A percentile compares a stretch with the other conserved stretches of the same genome.
Conservation (phyloP, 2,888 invertebrate species). For the Mythimna lalbum region DNA sequence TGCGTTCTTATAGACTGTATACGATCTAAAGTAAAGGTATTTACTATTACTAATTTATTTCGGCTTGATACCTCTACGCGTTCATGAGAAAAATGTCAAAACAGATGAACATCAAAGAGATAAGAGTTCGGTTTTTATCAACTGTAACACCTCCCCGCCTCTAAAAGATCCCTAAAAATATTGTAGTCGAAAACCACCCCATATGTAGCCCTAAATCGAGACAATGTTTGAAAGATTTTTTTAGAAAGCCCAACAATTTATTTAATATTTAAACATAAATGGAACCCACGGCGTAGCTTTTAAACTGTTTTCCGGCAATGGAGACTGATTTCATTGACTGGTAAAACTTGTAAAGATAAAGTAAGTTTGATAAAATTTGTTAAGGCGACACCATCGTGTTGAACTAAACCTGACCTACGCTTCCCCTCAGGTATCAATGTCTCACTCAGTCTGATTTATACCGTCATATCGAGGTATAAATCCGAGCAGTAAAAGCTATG, state of each 20-base stretch:
- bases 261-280: background rate
- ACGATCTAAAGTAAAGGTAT: too few relatives aligned
- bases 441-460: background rate
- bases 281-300: background rate
- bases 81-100: too few relatives aligned
- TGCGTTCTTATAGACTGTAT: too few relatives aligned
- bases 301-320: background rate
- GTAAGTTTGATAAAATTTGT: background rate
- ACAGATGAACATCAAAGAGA: too few relatives aligned
- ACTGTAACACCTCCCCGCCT: too few relatives aligned
- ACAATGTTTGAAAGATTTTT: background rate
- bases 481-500: slow-evolving; percentile 17
- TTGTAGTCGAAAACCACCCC: too few relatives aligned
- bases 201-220: too few relatives aligned
- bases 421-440: background rate
- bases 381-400: background rate
- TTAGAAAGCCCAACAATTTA: background rate
- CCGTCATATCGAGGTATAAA: slow-evolving; percentile 16
- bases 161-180: too few relatives aligned
- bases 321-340: background rate
- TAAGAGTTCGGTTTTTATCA: too few relatives aligned
- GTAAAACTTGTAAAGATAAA: background rate
- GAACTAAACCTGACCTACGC: background rate
- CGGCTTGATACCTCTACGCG: too few relatives aligned
- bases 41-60: too few relatives aligned